Evolutionary conservation across 2,797 vertebrate species (phyloP).

Genomic region (Vespertilio murinus): DNA sequence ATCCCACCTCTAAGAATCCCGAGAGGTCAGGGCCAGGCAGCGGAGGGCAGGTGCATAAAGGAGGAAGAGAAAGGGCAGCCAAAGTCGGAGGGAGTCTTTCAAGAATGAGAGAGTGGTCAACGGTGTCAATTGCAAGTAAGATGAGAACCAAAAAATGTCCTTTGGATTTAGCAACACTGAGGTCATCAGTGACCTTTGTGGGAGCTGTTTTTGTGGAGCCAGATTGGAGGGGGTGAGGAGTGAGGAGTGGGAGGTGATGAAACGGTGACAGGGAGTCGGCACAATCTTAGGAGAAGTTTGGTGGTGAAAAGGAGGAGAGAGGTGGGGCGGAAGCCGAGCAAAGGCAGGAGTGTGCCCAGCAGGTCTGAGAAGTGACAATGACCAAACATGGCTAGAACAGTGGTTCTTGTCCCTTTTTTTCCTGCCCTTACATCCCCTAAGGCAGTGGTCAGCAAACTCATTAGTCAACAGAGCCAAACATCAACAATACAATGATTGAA

Average conservation of each 20-base stretch:
- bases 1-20: background rate
- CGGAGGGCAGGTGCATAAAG: background rate
- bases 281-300: slow-evolving; percentile 15
- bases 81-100: slow-evolving; percentile 10
- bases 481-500: no score
- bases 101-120: slow-evolving; percentile 23
- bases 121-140: background rate
- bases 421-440: background rate
- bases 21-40: background rate
- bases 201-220: slow-evolving; percentile 56
- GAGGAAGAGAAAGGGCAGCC: background rate
- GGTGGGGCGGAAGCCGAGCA: background rate
- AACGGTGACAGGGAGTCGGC: background rate
- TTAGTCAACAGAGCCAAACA: no score
- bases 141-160: slow-evolving; percentile 59
- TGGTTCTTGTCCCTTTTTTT: background rate
- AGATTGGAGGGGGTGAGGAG: slow-evolving; percentile 50
- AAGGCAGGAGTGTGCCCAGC: background rate
- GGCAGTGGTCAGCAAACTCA: no score
- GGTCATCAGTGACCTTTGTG: slow-evolving; percentile 66
- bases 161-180: slow-evolving; percentile 67
- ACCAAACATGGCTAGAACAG: background rate
- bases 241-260: slow-evolving; percentile 59
- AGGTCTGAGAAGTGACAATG: background rate
- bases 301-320: background rate